These are phyloP conservation scores for Hylomyscus alleni DNA, from an alignment of 2,797 vertebrate species.

Conservation along the genomic window DNA sequence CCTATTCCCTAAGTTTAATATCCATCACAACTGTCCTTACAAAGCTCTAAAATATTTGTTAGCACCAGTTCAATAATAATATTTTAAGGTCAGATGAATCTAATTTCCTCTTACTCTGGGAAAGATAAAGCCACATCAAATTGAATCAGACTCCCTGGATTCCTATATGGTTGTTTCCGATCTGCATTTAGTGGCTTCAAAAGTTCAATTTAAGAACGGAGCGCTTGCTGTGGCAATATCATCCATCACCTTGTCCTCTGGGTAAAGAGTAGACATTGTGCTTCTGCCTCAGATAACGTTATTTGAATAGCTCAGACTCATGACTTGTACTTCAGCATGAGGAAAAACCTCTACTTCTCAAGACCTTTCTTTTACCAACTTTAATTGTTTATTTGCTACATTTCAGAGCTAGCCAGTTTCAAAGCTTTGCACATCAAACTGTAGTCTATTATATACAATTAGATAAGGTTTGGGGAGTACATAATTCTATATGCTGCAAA, in stretches of 20 bases:
- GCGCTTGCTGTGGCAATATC: background rate
- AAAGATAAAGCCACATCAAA: conserved; percentile 66
- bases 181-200: conserved; percentile 56
- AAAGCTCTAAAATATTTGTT: conserved; percentile 53
- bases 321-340: background rate
- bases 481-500: background rate
- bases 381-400: background rate
- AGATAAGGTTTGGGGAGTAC: background rate
- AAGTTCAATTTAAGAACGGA: background rate
- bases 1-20: conserved; percentile 12
- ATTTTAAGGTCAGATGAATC: conserved; percentile 40
- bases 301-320: background rate
- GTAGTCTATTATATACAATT: background rate
- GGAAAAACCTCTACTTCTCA: background rate
- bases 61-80: conserved; percentile 57
- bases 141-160: background rate
- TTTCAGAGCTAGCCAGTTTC: background rate
- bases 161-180: conserved; percentile 44
- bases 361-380: background rate
- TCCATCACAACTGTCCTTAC: background rate
- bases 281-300: conserved; percentile 21
- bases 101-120: conserved; percentile 60
- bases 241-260: conserved; percentile 51
- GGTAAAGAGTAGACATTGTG: background rate
- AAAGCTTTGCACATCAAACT: background rate